These are phyloP conservation scores for Notodromas monacha DNA, from an alignment of 2,888 invertebrate genomes.

Conservation along the genomic window DNA sequence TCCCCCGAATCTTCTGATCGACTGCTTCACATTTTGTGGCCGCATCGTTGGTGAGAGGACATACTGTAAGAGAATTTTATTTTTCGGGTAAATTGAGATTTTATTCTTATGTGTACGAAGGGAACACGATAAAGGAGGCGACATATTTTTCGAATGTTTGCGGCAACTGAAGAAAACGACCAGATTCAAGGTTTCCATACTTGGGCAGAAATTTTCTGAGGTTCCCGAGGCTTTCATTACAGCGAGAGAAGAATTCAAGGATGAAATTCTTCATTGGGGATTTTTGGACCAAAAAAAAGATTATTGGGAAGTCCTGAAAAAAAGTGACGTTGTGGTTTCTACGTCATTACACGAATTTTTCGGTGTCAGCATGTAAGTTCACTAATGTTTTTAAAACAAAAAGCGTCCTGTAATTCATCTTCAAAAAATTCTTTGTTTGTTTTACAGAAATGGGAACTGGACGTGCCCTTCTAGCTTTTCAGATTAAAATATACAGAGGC, in stretches of 20 bases:
- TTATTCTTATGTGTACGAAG: slow-evolving; percentile 12
- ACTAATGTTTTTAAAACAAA: slow-evolving; percentile 8
- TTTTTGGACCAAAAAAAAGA: slow-evolving; percentile 21
- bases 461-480: too few species aligned
- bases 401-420: too few species aligned
- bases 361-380: slow-evolving; percentile 32
- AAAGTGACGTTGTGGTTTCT: slow-evolving; percentile 30
- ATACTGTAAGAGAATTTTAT: too few species aligned
- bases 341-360: slow-evolving; percentile 41
- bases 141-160: slow-evolving; percentile 24
- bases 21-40: slow-evolving; percentile 29
- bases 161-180: slow-evolving; percentile 20
- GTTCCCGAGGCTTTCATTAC: slow-evolving; percentile 25
- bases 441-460: too few species aligned
- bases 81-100: too few species aligned
- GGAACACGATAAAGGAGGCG: slow-evolving; percentile 42
- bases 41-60: slow-evolving; percentile 27
- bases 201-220: slow-evolving; percentile 27
- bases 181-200: slow-evolving; percentile 25
- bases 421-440: too few species aligned
- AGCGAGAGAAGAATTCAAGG: slow-evolving; percentile 17
- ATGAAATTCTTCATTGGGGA: slow-evolving; percentile 24
- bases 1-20: slow-evolving; percentile 13
- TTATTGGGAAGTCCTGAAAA: slow-evolving; percentile 23
- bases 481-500: too few species aligned